Percentiles rank a stretch among this genome's conserved stretches.
phyloP scores from a whole-genome alignment of 2,797 vertebrate species.

The Gobio occitaniae region DNA sequence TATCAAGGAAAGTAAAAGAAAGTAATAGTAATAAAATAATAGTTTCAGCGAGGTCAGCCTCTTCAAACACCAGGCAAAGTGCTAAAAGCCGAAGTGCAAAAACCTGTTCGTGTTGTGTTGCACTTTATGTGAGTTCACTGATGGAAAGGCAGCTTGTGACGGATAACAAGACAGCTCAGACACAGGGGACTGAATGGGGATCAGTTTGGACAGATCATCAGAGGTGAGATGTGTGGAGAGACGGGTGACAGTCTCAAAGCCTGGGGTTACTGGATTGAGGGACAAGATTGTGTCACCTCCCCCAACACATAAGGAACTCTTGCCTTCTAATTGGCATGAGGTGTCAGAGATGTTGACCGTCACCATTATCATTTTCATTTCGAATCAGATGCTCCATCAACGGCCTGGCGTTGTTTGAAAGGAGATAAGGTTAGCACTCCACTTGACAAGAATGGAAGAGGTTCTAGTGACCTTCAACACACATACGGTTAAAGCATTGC shows the following conservation, averaged over 20 bases:
- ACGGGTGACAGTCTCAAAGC: conserved; percentile 59
- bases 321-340: conserved; percentile 74
- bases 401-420: conserved; percentile 93
- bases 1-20: not conserved
- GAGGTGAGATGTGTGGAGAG: conserved; percentile 22
- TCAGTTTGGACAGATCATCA: conserved; percentile 38
- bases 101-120: conserved; percentile 15
- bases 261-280: conserved; percentile 56
- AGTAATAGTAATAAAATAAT: not conserved
- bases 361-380: conserved; percentile 50
- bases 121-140: not conserved
- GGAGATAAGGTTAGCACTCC: conserved; percentile 99
- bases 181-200: conserved; percentile 20
- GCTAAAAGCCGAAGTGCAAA: conserved; percentile 61
- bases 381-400: conserved; percentile 13
- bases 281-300: conserved; percentile 71
- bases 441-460: conserved; percentile 99
- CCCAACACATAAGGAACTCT: conserved; percentile 57
- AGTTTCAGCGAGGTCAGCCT: conserved; percentile 8
- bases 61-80: conserved; percentile 56
- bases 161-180: conserved; percentile 48
- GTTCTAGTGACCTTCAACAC: conserved; percentile 91
- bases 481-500: conserved; percentile 91
- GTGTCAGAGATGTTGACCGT: conserved; percentile 74
- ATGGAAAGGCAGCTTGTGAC: conserved; percentile 37